Evolutionary conservation across 1,140 invertebrate species (phyloP), one percentile per base, ranked within the genome.

Genomic region (Diuraphis noxia): DNA sequence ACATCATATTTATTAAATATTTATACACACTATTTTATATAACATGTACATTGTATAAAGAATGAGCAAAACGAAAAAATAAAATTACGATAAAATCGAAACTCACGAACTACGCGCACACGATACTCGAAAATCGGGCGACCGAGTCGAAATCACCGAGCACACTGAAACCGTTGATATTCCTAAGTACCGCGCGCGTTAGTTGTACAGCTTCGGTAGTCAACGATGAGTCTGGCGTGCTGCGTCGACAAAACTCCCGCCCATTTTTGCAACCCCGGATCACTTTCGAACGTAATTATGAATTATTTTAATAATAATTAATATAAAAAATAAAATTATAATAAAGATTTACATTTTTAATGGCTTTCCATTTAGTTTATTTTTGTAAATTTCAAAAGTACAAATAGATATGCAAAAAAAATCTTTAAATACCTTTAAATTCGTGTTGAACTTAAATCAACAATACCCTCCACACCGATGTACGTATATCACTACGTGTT

Each of bases 81-180:
- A 23, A 79, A 84, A 43, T 43, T n/a, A 84, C 82, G 82, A 43
- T 43, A 34, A 84, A n/a, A 30, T 41, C 5, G 49, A 52, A 85
- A 85, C 30, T 34, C 46, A 25, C 63, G n/a, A 46, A 84, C 92
- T 21, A 88, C 77, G 77, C 86, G 21, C 49, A n/a, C 63, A 25
- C 87, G 40, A 52, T 25, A 77, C 25, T 79, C 86, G 40, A 34
- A 49, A 63, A 88, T 72, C 88, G 52, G 41, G 46, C 91, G 91
- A 84, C 41, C 91, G 43, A 40, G 25, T 43, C 79, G 30, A 86
- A 91, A 52, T 85, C 82, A 36, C 63, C 36, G 63, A 79, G 63
- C 81, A 41, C 34, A 84, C 88, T 90, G 88, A 90, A 79, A 79
- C 88, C 56, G 17, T 40, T 30, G 41, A 38, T 46, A 85, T 82